Evolutionary conservation across 2,113 vertebrate species (phyloP), one percentile per base, ranked within the genome.

Genomic region (Bubo blakistoni): DNA sequence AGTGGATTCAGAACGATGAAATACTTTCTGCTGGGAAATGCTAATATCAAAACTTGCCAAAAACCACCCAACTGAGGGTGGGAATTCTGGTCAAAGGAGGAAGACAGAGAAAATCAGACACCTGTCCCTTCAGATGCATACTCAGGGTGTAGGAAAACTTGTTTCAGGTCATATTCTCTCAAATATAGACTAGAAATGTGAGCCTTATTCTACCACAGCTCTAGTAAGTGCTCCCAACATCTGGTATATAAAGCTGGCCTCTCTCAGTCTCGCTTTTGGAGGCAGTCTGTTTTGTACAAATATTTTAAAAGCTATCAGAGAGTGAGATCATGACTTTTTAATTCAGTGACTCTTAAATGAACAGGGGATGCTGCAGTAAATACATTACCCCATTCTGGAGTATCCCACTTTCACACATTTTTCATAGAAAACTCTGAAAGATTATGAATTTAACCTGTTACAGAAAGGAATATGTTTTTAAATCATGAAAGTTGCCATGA

Each of bases 401-500:
- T 96, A 96, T 92, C 78, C 62, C 90, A 97, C 52, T 96, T 96
- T 95, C 89, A 94, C 86, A 96, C 10, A 94, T 82, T 94, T 96
- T 93, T 96, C 93, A 96, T 69, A 94, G 87, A 85, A 96, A 94
- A 96, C 73, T 92, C 86, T 95, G 93, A 96, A 94, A 96, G 73
- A 87, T 72, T 96, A 96, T 82, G 57, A 90, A 93, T 87, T 92
- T 91, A 94, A 95, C 90, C 93, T 95, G 94, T 94, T 91, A 90
- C 2, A 61, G 70, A 96, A 96, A 96, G 91, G 94, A 96, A 93
- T 21, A 94, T 29, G 52, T 79, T 94, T 95, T 95, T 78, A 93
- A 95, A 42, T 90, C 44, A 95, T 36, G 61, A 40, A 94, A 65
- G 22, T 32, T 69, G 25, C 67, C 16, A 82, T 57, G n/a, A 90